Base-by-base conservation (phyloP, 2,888 invertebrate genomes). In the Pollenia labialis region DNA sequence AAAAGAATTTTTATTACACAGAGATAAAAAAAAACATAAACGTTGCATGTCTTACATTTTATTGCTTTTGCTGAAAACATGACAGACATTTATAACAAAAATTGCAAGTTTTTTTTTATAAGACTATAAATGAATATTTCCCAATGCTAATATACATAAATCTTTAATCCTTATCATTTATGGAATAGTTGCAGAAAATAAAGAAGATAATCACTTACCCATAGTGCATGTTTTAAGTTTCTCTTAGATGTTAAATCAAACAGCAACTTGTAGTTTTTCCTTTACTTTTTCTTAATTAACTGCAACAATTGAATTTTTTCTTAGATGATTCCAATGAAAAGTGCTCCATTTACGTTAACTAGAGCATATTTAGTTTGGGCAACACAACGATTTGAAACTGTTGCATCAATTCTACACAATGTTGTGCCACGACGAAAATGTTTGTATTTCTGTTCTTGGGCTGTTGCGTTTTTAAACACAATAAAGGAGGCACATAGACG, bases 401-500 rank as follows among this genome's bases (percentile, higher is more conserved):
- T 82, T 74, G 74, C 75, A 68, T 58, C 44, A 69, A 42, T 23
- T 52, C n/a, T 46, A 16, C 14, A 72, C 12, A 18, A 64, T 18
- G 40, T 58, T 64, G 74, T 40, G 16, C 10, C 18, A 48, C 16
- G 12, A 23, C 9, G 12, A 18, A 66, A 23, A 9, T 72, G 18
- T 16, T 4, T 64, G 46, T 14, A 46, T 56, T 12, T 68, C 16
- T 68, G 18, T 23, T 2, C 66, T 50, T 14, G 18, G 16, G 12
- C 60, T 8, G 50, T 18, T 75, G 66, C 48, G 23, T 56, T 81
- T 60, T 42, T 64, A n/a, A n/a, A 44, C 56, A 77, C 72, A n/a
- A 54, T 54, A 54, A 66, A 76, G 52, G 54, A 52, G 75, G 46
- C 71, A 56, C 18, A 68, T 54, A 77, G n/a, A 79, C 81, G 84